These are phyloP conservation scores for Tauraco hartlaubi DNA, from an alignment of 2,797 vertebrate genomes.

Conservation along the genomic window DNA sequence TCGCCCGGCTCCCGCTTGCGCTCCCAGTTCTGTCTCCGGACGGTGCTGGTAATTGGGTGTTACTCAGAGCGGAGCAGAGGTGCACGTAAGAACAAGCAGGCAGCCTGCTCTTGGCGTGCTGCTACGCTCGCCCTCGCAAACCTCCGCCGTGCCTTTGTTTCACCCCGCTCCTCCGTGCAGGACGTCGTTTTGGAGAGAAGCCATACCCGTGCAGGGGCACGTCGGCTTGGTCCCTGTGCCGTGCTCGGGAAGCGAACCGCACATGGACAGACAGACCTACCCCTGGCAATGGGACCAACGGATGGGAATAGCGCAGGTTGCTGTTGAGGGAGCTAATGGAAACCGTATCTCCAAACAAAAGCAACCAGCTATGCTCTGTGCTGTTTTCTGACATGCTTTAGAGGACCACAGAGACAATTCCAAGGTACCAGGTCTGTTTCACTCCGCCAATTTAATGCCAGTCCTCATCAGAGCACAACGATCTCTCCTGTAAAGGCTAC, in stretches of 20 bases:
- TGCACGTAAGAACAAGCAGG: conserved; percentile 15
- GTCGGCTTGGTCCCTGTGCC: no score
- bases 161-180: neutral
- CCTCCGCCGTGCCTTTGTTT: neutral
- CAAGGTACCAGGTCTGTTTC: neutral
- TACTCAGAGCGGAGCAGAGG: neutral
- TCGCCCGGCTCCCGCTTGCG: neutral
- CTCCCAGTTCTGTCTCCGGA: neutral
- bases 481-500: neutral
- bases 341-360: neutral
- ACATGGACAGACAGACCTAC: no score
- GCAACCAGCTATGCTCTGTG: neutral
- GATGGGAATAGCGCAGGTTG: fast-evolving
- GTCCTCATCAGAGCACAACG: neutral
- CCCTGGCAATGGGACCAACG: fast-evolving
- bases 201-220: neutral
- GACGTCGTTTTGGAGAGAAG: neutral
- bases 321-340: neutral
- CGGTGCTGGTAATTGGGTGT: neutral
- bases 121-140: neutral
- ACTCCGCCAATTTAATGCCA: fast-evolving
- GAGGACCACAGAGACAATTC: neutral
- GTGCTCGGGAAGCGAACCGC: no score
- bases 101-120: neutral
- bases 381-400: neutral